Percentiles rank a stretch among this genome's conserved stretches.
Conservation (phyloP, 1,140 invertebrate genomes). For the Caenorhabditis briggsae region DNA sequence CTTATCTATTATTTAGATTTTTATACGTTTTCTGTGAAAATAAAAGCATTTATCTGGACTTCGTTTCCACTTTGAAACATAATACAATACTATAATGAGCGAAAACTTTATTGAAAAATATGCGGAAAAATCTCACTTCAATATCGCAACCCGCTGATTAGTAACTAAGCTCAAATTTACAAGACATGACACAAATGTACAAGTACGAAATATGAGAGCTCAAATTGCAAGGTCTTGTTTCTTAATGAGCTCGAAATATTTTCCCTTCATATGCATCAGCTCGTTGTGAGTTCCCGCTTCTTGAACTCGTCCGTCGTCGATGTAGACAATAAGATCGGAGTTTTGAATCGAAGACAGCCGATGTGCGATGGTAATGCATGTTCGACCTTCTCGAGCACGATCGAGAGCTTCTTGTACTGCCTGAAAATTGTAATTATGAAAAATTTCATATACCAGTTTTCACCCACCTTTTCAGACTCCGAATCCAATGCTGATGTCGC, state of each 20-base stretch:
- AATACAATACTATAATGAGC: too few relatives aligned
- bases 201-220: neutral
- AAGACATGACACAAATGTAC: neutral
- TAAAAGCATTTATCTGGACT: too few relatives aligned
- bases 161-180: neutral
- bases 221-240: conserved; percentile 56
- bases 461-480: conserved; percentile 60
- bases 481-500: conserved; percentile 74
- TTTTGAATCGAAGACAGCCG: conserved; percentile 78
- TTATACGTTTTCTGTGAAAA: too few relatives aligned
- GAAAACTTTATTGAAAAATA: too few relatives aligned
- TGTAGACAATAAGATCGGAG: conserved; percentile 76
- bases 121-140: too few relatives aligned
- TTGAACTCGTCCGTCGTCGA: conserved; percentile 77
- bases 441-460: neutral
- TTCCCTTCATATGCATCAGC: conserved; percentile 43
- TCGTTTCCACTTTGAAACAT: too few relatives aligned
- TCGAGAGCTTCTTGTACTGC: conserved; percentile 72
- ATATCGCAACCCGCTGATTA: neutral
- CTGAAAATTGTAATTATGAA: conserved; percentile 57
- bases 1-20: too few relatives aligned
- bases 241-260: conserved; percentile 12
- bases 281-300: conserved; percentile 72
- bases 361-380: conserved; percentile 80
- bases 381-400: conserved; percentile 75